These are phyloP conservation scores for Tortricodes alternella DNA, from an alignment of 2,888 invertebrate genomes.

Conservation along the genomic window DNA sequence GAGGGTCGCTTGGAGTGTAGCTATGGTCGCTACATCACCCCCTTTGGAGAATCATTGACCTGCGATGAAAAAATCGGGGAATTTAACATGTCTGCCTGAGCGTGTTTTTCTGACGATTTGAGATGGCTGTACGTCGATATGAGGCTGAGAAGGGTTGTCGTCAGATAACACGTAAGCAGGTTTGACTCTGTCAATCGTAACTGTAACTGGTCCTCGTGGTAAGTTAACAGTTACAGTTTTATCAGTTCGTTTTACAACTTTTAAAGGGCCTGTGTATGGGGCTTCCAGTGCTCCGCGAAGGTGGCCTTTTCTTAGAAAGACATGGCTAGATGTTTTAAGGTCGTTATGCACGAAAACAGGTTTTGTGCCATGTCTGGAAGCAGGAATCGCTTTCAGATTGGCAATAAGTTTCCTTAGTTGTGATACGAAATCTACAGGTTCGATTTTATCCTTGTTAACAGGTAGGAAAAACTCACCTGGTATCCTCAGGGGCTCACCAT, in stretches of 20 bases:
- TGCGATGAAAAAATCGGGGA: no score
- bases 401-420: not conserved
- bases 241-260: not conserved
- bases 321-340: not conserved
- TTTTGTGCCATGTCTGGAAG: not conserved
- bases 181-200: conserved; percentile 1
- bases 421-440: not conserved
- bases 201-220: conserved; percentile 5
- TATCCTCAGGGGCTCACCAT: conserved; percentile 34
- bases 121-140: no score
- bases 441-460: not conserved
- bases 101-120: no score
- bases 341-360: not conserved
- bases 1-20: no score
- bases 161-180: not conserved
- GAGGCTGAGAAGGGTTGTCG: not conserved
- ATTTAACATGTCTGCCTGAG: no score
- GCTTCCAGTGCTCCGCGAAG: not conserved
- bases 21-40: no score
- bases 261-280: conserved; percentile 1
- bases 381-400: not conserved
- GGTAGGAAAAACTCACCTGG: conserved; percentile 36
- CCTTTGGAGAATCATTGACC: no score
- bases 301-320: not conserved
- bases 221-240: not conserved